Evolutionary conservation across 2,113 vertebrate species (phyloP).

Genomic region (Brachypodius melanocephalos): DNA sequence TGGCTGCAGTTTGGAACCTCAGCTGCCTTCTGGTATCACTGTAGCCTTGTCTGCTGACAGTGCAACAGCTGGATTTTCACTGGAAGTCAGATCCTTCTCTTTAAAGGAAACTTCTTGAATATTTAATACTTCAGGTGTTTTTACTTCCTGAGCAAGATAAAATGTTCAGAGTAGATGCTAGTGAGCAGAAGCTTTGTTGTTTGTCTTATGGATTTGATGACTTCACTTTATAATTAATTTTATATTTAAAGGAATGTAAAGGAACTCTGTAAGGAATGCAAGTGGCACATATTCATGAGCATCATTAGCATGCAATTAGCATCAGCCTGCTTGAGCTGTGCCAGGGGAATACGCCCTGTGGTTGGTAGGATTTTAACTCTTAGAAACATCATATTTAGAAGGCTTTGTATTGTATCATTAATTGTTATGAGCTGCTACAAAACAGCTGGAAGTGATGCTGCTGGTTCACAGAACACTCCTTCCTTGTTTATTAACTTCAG

Average conservation of each 20-base stretch:
- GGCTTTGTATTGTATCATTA: neutral
- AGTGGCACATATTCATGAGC: neutral
- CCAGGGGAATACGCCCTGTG: neutral
- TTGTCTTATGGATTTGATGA: neutral
- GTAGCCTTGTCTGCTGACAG: neutral
- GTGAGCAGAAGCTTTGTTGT: neutral
- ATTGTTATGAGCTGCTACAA: neutral
- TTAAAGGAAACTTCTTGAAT: neutral
- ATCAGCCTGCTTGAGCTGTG: neutral
- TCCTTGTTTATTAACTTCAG: neutral
- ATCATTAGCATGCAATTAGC: neutral
- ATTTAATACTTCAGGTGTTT: conserved; percentile 2
- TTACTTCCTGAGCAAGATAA: neutral
- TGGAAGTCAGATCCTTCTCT: neutral
- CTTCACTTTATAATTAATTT: conserved; percentile 13
- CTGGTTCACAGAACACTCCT: neutral
- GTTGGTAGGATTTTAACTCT: neutral
- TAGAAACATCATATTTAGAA: neutral
- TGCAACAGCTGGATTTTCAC: neutral
- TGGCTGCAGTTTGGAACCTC: neutral
- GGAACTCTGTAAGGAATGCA: neutral
- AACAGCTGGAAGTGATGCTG: neutral
- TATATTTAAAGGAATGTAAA: conserved; percentile 10
- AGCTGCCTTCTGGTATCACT: neutral
- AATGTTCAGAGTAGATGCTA: neutral